Conservation (phyloP, 2,797 vertebrate species). For the Toxotes lorentzi region DNA sequence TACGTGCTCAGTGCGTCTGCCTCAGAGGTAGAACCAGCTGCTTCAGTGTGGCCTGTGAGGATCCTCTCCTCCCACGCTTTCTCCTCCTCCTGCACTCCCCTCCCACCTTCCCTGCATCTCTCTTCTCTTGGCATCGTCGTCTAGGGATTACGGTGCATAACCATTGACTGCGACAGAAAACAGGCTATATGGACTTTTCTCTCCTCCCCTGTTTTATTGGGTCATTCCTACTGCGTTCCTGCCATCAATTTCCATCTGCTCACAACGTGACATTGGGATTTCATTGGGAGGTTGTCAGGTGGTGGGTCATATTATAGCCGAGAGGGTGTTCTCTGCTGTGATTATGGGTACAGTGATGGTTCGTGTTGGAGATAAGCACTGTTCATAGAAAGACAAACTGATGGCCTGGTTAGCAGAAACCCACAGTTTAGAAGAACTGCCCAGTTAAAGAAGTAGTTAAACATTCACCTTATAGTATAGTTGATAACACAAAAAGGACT, state of each 20-base stretch:
- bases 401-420: no score
- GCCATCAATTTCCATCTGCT: conserved; percentile 31
- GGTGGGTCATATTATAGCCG: conserved; percentile 19
- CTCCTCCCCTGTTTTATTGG: conserved; percentile 36
- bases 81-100: conserved; percentile 27
- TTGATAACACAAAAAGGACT: neutral
- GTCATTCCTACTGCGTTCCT: conserved; percentile 43
- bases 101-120: conserved; percentile 17
- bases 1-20: conserved; percentile 26
- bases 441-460: neutral
- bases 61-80: conserved; percentile 66
- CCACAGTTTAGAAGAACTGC: neutral
- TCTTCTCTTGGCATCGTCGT: conserved; percentile 41
- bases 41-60: conserved; percentile 59
- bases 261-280: conserved; percentile 49
- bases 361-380: conserved; percentile 20
- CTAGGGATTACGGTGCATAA: conserved; percentile 51
- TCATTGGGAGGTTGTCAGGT: conserved; percentile 31
- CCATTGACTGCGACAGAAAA: conserved; percentile 41
- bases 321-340: conserved; percentile 41
- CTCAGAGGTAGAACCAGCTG: conserved; percentile 68
- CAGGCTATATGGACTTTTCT: conserved; percentile 17
- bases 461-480: neutral
- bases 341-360: conserved; percentile 40
- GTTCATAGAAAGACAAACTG: no score